A percentile compares a stretch with the other conserved stretches of the same genome.
These are phyloP conservation scores for Zaprionus africanus DNA, from an alignment of 1,140 invertebrate genomes.

Conservation along the genomic window DNA sequence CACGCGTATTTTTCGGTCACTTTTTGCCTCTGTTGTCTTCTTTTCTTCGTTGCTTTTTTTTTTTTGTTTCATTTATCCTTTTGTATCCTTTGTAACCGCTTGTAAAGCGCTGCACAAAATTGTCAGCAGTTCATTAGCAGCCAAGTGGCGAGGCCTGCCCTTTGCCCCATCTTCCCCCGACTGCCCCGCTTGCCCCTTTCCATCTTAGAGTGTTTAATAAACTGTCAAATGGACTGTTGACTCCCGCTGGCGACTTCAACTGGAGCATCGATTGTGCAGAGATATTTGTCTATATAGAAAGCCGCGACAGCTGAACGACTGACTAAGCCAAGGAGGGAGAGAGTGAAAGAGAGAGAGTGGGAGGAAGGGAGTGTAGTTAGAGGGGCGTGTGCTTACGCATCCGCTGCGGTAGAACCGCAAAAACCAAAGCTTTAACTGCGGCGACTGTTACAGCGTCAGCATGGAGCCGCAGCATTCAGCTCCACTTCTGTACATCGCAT, in stretches of 20 bases:
- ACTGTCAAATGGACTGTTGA: constrained; percentile 27
- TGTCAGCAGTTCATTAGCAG: constrained; percentile 79
- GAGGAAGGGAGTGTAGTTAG: background rate
- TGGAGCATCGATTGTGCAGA: background rate
- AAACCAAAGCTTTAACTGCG: constrained; percentile 79
- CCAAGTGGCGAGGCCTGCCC: constrained; percentile 14
- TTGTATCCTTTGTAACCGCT: constrained; percentile 74
- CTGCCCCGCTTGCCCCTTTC: background rate
- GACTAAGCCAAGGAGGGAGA: constrained; percentile 3
- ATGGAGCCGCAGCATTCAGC: constrained; percentile 9
- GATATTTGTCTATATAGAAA: background rate
- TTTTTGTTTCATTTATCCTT: constrained; percentile 35
- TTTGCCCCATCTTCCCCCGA: background rate
- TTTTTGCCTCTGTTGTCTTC: constrained; percentile 48
- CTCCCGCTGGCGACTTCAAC: background rate
- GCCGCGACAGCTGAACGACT: background rate
- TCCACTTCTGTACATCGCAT: constrained; percentile 18
- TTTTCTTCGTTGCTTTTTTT: constrained; percentile 24
- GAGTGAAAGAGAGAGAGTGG: background rate
- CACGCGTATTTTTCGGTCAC: constrained; percentile 52
- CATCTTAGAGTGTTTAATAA: constrained; percentile 47
- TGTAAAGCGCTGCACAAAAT: constrained; percentile 77
- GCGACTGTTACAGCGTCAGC: constrained; percentile 22
- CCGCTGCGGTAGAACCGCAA: constrained; percentile 68
- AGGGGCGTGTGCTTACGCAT: constrained; percentile 41